Conservation (phyloP, 2,797 vertebrate genomes). For the Uromys caudimaculatus region DNA sequence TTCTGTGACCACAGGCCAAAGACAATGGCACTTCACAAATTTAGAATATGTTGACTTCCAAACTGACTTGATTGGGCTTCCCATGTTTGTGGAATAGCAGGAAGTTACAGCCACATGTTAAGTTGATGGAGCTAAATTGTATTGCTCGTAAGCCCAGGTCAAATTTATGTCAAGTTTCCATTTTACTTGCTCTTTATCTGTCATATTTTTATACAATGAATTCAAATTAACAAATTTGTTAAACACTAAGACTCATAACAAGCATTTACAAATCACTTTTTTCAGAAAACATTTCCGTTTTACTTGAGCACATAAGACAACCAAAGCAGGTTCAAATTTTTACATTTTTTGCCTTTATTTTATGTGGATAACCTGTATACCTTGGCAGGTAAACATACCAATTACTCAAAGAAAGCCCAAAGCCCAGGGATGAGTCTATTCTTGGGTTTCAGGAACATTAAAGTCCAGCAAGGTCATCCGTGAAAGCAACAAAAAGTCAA, state of each 20-base stretch:
- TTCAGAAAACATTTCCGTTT: not conserved
- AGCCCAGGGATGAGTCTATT: not conserved
- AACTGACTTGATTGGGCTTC: not conserved
- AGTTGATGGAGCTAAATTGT: fast-evolving
- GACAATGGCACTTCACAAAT: not conserved
- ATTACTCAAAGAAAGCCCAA: not conserved
- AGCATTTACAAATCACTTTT: not conserved
- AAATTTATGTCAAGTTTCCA: not conserved
- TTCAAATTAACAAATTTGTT: not conserved
- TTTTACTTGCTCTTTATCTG: not conserved
- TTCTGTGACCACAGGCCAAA: not conserved
- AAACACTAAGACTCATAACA: not conserved
- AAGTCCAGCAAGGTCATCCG: not conserved
- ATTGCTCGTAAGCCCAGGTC: not conserved
- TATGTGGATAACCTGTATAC: not conserved
- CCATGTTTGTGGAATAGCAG: not conserved
- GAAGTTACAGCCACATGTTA: not conserved
- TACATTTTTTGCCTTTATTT: not conserved
- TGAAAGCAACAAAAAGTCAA: too few relatives aligned
- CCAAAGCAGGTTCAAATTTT: not conserved
- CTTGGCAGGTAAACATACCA: not conserved
- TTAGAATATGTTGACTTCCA: not conserved
- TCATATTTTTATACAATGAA: not conserved
- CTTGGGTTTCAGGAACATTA: not conserved
- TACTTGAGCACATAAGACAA: not conserved